Evolutionary conservation across 2,113 vertebrate genomes (phyloP), one percentile per base, ranked within the genome.

Genomic region (Manacus vitellinus): DNA sequence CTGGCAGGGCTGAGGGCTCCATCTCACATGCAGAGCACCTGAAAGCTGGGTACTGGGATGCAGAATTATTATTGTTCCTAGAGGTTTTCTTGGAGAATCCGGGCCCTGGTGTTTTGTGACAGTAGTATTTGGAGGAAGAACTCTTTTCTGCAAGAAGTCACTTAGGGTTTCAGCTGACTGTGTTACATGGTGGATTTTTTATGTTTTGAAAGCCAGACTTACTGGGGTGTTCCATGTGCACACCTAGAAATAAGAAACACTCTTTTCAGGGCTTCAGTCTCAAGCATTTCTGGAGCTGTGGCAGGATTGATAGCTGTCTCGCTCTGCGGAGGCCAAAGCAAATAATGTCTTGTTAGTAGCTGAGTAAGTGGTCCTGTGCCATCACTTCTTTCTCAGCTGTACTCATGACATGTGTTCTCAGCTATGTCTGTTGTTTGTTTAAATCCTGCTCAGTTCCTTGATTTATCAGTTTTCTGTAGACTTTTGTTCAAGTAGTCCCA

Each of bases 401-500:
- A 91, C 88, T 91, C 19, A 3, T 91, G 92, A 86, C 94, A 94
- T 94, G 95, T 95, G 91, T 94, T 95, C 95, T 96, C 75, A 96
- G 80, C 73, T 62, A 76, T 96, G 92, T 72, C 95, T 96, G 62
- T 41, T 96, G 92, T 96, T 97, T 95, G 88, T 96, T 96, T 96
- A 96, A 94, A 95, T 96, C 86, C 73, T 35, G n/a, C 83, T 96
- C 87, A 87, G 86, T 89, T 94, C 91, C 88, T 94, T 95, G 94
- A 96, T 95, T 96, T 97, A 91, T 96, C 91, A 94, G 86, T 93
- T 91, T 97, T 92, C 89, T 96, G 86, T 96, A 93, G 94, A 96
- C 92, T 96, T 96, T 94, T 85, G 73, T 88, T 89, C 49, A 0
- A 95, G 77, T 62, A 89, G 83, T 95, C 95, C 80, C 86, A 94